These are phyloP conservation scores for Ceratitis capitata DNA, from an alignment of 1,140 invertebrate species.

Conservation along the genomic window DNA sequence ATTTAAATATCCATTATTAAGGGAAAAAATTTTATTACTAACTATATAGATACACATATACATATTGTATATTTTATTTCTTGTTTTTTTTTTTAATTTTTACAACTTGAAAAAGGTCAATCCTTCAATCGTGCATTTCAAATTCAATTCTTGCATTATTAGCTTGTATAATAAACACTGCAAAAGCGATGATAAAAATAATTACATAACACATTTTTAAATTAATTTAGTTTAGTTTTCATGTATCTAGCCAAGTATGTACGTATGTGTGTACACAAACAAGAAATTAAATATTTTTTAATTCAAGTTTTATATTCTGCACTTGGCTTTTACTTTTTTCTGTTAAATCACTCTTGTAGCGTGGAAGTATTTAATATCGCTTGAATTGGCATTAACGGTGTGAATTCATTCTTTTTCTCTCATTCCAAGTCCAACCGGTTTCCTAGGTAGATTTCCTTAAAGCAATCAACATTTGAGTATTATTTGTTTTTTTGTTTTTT, in stretches of 20 bases:
- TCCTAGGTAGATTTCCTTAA: constrained; percentile 20
- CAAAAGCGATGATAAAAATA: background rate
- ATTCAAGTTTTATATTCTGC: background rate
- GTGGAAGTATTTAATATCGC: background rate
- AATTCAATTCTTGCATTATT: too few species aligned
- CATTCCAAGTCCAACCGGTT: constrained; percentile 29
- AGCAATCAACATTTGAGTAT: background rate
- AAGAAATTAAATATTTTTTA: background rate
- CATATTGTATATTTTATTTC: too few species aligned
- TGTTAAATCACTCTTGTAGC: background rate
- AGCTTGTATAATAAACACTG: background rate
- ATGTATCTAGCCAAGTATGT: background rate
- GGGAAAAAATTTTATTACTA: too few species aligned
- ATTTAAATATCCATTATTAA: too few species aligned
- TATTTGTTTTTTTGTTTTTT: background rate
- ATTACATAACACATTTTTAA: background rate
- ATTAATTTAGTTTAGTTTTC: background rate
- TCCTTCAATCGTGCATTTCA: too few species aligned
- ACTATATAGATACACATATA: too few species aligned
- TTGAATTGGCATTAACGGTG: background rate
- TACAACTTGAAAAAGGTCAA: too few species aligned
- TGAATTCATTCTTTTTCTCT: background rate
- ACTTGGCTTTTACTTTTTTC: background rate
- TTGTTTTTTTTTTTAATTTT: background rate
- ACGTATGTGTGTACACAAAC: background rate